phyloP scores from a whole-genome alignment of 2,797 vertebrate genomes.

The Gallirallus australis region DNA sequence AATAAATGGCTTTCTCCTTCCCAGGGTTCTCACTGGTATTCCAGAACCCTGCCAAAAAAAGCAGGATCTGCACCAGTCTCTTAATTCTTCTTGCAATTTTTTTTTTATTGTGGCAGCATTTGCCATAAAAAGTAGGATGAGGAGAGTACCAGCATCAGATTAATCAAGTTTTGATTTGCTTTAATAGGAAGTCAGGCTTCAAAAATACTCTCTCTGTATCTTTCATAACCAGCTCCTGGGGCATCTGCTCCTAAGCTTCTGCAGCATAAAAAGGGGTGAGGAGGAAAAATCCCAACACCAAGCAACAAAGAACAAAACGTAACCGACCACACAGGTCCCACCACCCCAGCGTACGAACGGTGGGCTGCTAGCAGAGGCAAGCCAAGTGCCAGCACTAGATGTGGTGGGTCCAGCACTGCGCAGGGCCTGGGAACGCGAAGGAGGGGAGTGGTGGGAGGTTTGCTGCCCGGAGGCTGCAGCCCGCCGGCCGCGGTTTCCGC shows the following conservation, averaged over 20 bases:
- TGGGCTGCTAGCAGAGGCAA: neutral
- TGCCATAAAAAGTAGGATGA: neutral
- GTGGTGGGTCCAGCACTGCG: no score
- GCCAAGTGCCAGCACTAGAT: fast-evolving
- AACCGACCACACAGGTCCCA: fast-evolving
- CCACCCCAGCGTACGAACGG: fast-evolving
- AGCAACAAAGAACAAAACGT: no score
- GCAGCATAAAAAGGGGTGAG: fast-evolving
- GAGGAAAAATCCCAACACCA: fast-evolving
- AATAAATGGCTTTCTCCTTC: conserved; percentile 28
- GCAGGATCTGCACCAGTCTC: neutral
- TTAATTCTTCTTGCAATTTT: neutral
- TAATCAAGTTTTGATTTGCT: neutral
- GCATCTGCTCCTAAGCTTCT: neutral
- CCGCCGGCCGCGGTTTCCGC: neutral
- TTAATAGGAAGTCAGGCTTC: neutral
- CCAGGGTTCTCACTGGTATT: neutral
- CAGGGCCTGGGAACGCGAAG: fast-evolving
- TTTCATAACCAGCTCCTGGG: neutral
- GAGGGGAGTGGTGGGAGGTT: neutral
- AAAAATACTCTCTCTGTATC: neutral
- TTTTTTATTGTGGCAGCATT: neutral
- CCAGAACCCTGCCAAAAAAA: neutral
- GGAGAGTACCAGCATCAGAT: neutral
- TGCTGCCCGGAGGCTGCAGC: fast-evolving